A percentile compares a stretch with the other conserved stretches of the same genome.
phyloP scores from a whole-genome alignment of 1,140 invertebrate genomes.

The Drosophila trapezifrons region DNA sequence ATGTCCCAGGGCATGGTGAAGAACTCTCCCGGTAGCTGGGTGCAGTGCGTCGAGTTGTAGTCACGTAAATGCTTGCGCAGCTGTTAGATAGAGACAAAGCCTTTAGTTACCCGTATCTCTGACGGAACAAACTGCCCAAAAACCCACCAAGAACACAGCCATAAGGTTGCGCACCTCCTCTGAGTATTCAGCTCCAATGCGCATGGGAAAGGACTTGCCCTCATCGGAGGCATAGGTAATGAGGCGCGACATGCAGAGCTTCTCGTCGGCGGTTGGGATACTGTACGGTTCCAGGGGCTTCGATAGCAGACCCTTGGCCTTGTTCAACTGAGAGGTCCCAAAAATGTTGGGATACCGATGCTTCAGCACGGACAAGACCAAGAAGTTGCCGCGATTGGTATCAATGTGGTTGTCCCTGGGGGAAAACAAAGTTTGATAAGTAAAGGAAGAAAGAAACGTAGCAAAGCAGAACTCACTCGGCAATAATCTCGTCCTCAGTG shows the following conservation, averaged over 20 bases:
- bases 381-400: constrained; percentile 94
- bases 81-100: constrained; percentile 84
- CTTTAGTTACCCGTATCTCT: constrained; percentile 8
- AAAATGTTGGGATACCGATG: constrained; percentile 91
- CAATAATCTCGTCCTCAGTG: constrained; percentile 96
- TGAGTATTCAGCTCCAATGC: constrained; percentile 86
- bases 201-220: constrained; percentile 86
- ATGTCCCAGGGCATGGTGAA: constrained; percentile 87
- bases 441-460: not conserved
- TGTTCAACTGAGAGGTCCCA: constrained; percentile 85
- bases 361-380: constrained; percentile 90
- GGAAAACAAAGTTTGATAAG: not conserved
- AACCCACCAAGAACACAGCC: constrained; percentile 87
- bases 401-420: constrained; percentile 87
- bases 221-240: constrained; percentile 86
- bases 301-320: constrained; percentile 52
- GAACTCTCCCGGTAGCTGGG: constrained; percentile 88
- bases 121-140: constrained; percentile 4
- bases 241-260: constrained; percentile 85
- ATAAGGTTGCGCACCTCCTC: constrained; percentile 85
- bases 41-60: constrained; percentile 94
- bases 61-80: constrained; percentile 93
- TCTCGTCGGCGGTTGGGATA: constrained; percentile 79
- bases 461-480: constrained; percentile 57
- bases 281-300: constrained; percentile 70